phyloP scores from a whole-genome alignment of 2,888 invertebrate genomes.

The Clitarchus hookeri region DNA sequence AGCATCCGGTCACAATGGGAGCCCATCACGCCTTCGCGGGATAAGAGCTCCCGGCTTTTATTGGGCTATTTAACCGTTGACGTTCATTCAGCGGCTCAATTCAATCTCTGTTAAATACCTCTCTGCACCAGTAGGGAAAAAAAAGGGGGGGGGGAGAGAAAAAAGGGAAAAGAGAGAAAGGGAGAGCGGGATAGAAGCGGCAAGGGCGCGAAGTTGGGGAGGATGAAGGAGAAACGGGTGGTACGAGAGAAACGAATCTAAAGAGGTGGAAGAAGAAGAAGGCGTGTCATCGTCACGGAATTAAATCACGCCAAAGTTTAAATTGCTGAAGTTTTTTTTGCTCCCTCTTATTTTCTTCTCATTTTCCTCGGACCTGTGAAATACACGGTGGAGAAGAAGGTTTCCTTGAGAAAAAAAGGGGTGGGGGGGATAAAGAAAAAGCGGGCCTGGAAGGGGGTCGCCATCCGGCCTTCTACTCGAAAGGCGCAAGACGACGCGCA shows the following conservation, averaged over 20 bases:
- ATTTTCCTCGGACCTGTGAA: background rate
- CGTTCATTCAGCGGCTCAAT: conserved; percentile 19
- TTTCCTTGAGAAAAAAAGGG: background rate
- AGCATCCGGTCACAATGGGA: conserved; percentile 6
- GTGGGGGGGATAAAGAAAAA: background rate
- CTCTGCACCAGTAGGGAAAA: background rate
- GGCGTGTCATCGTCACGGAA: conserved; percentile 20
- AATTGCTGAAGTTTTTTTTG: conserved; percentile 1
- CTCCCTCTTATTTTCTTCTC: conserved; percentile 4
- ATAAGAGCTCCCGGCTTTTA: conserved; percentile 17
- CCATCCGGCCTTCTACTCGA: conserved; percentile 8
- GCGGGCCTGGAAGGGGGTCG: background rate
- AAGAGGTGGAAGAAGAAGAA: background rate
- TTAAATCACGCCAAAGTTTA: conserved; percentile 26
- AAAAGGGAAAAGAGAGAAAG: background rate
- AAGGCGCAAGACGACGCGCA: background rate
- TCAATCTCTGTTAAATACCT: conserved; percentile 26
- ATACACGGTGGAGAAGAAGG: background rate
- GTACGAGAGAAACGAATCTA: background rate
- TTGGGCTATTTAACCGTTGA: conserved; percentile 23
- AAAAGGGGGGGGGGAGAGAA: background rate
- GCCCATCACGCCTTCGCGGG: background rate
- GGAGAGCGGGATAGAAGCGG: background rate
- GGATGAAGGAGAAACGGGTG: background rate
- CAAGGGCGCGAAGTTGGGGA: background rate